Evolutionary conservation across 2,113 vertebrate genomes (phyloP).

Genomic region (Macrotus californicus): DNA sequence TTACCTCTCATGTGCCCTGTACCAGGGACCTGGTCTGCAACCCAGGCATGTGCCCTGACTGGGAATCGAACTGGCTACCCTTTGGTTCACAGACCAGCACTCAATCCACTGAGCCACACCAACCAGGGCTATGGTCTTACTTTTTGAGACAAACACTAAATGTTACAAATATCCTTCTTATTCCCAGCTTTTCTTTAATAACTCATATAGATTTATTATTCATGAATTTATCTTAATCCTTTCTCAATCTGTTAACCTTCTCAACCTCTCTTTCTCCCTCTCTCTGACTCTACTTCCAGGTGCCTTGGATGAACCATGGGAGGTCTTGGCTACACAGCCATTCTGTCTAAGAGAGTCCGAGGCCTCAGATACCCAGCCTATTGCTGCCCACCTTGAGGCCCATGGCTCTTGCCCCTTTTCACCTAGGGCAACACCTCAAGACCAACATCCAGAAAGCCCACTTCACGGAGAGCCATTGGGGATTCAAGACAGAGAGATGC

Average conservation of each 20-base stretch:
- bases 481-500: constrained; percentile 24
- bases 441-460: constrained; percentile 9
- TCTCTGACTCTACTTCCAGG: neutral
- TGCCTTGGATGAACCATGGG: constrained; percentile 59
- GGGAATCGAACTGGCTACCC: no score
- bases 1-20: no score
- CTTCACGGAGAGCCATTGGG: neutral
- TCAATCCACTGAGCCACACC: no score
- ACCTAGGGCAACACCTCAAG: neutral
- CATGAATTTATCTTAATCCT: neutral
- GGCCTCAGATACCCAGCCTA: neutral
- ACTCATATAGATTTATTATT: neutral
- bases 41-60: no score
- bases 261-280: neutral
- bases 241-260: neutral
- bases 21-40: no score
- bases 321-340: constrained; percentile 67
- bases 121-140: neutral
- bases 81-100: no score
- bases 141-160: neutral
- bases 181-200: constrained; percentile 5
- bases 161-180: neutral
- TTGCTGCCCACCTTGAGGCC: neutral
- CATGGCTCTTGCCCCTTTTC: neutral
- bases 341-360: constrained; percentile 50